Conservation (phyloP, 2,113 vertebrate genomes). For the Oophaga pumilio region DNA sequence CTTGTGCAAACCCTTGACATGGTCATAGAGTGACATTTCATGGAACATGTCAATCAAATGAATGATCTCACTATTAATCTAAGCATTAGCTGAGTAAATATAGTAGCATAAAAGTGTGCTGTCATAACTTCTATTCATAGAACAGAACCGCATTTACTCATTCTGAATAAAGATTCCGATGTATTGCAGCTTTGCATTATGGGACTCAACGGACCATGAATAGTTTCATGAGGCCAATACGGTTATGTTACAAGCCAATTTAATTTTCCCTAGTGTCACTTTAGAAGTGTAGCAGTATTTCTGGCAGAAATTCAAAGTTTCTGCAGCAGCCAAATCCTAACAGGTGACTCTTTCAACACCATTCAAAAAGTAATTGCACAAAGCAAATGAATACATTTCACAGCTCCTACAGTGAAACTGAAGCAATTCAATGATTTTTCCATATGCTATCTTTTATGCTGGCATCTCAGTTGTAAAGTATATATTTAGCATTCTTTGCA, state of each 20-base stretch:
- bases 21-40: no score
- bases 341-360: conserved; percentile 55
- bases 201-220: conserved; percentile 10
- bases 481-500: conserved; percentile 30
- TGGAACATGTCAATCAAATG: neutral
- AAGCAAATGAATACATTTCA: conserved; percentile 44
- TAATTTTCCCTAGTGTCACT: conserved; percentile 17
- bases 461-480: conserved; percentile 37
- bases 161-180: neutral
- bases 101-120: neutral
- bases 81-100: neutral
- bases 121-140: neutral
- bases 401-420: conserved; percentile 38
- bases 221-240: conserved; percentile 21
- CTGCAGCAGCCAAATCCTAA: conserved; percentile 49
- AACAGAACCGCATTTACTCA: neutral
- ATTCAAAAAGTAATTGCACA: conserved; percentile 51
- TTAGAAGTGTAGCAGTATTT: conserved; percentile 46
- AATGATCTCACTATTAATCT: neutral
- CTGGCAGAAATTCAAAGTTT: conserved; percentile 49
- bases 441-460: conserved; percentile 20
- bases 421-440: conserved; percentile 41
- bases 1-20: no score
- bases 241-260: conserved; percentile 47
- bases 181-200: neutral